These are phyloP conservation scores for Phoebastria nigripes DNA, from an alignment of 2,797 vertebrate genomes.

Conservation along the genomic window DNA sequence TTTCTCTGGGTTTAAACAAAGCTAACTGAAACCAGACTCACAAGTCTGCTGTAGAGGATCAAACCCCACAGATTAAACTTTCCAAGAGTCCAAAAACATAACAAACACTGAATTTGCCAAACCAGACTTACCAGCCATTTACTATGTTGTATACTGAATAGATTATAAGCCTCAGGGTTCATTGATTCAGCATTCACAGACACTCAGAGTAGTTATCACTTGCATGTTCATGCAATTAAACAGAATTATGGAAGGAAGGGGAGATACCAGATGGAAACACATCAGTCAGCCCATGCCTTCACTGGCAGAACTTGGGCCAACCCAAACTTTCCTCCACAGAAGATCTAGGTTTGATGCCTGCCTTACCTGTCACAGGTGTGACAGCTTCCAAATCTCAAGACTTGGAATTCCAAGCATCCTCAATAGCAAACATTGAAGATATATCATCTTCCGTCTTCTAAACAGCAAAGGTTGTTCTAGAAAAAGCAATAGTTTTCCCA, in stretches of 20 bases:
- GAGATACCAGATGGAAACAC: not conserved
- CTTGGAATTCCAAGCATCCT: not conserved
- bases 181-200: not conserved
- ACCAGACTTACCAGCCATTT: not conserved
- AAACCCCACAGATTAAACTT: not conserved
- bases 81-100: not conserved
- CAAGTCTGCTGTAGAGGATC: not conserved
- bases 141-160: not conserved
- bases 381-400: not conserved
- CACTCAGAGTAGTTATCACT: not conserved
- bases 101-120: not conserved
- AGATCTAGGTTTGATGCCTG: not conserved
- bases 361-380: not conserved
- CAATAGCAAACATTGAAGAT: not conserved
- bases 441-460: not conserved
- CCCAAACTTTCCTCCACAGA: not conserved
- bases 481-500: not conserved
- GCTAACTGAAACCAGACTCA: not conserved
- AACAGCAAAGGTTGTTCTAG: not conserved
- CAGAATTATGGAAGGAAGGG: not conserved
- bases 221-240: not conserved
- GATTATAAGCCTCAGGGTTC: not conserved
- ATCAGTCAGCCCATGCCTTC: not conserved
- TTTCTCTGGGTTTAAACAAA: not conserved
- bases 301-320: not conserved